These are phyloP conservation scores for Eulemur mongoz DNA, from an alignment of 2,797 vertebrate genomes.

Conservation along the genomic window DNA sequence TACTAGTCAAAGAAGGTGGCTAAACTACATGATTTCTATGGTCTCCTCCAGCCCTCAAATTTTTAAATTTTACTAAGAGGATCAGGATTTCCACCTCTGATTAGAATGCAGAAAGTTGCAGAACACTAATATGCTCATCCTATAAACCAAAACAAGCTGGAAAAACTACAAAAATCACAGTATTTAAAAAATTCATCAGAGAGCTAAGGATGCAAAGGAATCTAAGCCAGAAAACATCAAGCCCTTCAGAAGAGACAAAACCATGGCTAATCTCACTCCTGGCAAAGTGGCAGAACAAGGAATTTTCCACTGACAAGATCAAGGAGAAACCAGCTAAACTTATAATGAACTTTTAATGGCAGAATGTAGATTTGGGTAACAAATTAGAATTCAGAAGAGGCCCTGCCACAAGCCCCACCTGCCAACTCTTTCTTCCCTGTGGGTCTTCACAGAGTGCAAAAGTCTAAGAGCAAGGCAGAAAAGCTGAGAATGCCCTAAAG, in stretches of 20 bases:
- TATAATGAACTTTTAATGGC: neutral
- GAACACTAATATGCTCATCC: neutral
- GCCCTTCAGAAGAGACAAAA: neutral
- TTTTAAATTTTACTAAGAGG: neutral
- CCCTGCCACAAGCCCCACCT: neutral
- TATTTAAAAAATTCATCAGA: neutral
- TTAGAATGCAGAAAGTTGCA: neutral
- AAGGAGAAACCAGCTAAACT: neutral
- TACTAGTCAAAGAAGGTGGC: neutral
- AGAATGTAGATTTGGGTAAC: neutral
- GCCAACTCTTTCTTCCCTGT: neutral
- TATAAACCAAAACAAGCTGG: neutral
- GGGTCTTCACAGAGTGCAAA: neutral
- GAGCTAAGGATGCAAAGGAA: neutral
- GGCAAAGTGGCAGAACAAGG: neutral
- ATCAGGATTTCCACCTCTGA: constrained; percentile 27
- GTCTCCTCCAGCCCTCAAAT: neutral
- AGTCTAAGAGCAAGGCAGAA: neutral
- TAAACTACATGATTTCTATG: neutral
- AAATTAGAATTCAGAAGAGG: neutral
- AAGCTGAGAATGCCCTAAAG: neutral
- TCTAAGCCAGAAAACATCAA: constrained; percentile 7
- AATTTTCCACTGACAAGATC: neutral
- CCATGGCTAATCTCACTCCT: neutral
- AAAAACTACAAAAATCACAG: constrained; percentile 8